Percentiles rank a stretch among this genome's conserved stretches.
phyloP scores from a whole-genome alignment of 2,797 vertebrate species.

The Nasua narica region DNA sequence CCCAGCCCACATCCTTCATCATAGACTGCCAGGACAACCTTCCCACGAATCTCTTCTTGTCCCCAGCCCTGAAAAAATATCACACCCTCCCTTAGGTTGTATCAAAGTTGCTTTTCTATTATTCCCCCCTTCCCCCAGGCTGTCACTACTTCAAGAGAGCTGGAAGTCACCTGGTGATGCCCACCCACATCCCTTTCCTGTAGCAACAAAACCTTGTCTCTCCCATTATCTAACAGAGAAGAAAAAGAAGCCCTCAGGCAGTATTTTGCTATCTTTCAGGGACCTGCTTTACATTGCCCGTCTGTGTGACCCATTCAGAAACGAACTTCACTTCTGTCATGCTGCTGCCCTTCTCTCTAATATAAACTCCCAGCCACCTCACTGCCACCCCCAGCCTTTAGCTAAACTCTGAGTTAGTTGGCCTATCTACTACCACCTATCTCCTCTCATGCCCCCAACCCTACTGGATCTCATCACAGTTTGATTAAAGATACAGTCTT shows the following conservation, averaged over 20 bases:
- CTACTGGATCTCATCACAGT: not conserved
- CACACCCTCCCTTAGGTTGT: not conserved
- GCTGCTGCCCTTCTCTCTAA: not conserved
- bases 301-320: not conserved
- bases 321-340: not conserved
- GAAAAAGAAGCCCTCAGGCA: not conserved
- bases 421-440: not conserved
- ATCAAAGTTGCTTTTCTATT: not conserved
- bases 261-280: not conserved
- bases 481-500: not conserved
- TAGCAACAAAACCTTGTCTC: not conserved
- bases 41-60: not conserved
- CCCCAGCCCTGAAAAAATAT: not conserved
- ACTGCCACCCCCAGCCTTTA: not conserved
- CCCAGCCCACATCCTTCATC: not conserved
- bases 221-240: not conserved
- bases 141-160: not conserved
- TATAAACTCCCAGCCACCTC: not conserved
- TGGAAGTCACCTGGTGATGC: not conserved
- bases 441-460: not conserved
- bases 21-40: not conserved
- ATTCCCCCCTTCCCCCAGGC: not conserved
- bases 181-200: not conserved
- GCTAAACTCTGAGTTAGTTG: not conserved
- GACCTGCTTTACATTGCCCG: not conserved